Conservation (phyloP, 2,113 vertebrate genomes). For the Diadophis punctatus region DNA sequence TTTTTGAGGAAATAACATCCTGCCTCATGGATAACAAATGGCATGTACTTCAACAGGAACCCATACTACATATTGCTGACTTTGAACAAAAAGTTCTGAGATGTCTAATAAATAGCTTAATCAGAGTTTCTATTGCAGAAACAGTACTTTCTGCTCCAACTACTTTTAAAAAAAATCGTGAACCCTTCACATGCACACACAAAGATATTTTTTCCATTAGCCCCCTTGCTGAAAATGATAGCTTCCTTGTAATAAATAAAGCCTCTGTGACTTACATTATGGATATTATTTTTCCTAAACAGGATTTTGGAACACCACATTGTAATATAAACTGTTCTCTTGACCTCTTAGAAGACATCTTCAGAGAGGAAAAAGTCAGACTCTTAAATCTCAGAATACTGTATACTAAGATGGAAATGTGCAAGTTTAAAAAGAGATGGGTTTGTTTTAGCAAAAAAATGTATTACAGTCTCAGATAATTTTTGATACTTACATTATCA, state of each 20-base stretch:
- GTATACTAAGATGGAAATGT: background rate
- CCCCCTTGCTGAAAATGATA: fast-evolving
- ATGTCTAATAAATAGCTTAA: background rate
- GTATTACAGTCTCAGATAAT: background rate
- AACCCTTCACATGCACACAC: background rate
- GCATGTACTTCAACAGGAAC: background rate
- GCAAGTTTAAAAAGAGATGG: background rate
- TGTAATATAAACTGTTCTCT: slow-evolving; percentile 50
- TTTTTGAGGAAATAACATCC: fast-evolving
- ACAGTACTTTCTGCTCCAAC: background rate
- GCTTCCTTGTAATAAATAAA: slow-evolving; percentile 10
- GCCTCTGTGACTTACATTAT: slow-evolving; percentile 8
- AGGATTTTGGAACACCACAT: slow-evolving; percentile 39
- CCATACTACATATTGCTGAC: background rate
- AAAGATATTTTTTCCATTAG: background rate
- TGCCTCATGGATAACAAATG: fast-evolving
- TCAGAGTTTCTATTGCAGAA: background rate
- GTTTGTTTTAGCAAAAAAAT: background rate
- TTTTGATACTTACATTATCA: background rate
- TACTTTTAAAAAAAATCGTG: background rate
- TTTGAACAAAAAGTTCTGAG: background rate
- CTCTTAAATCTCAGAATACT: background rate
- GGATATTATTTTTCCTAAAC: slow-evolving; percentile 22
- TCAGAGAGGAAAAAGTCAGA: slow-evolving; percentile 1
- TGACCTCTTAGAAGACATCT: slow-evolving; percentile 24